These are phyloP conservation scores for Spongilla lacustris DNA, from an alignment of 37 sponge, comb jelly and placozoan species.

Conservation along the genomic window DNA sequence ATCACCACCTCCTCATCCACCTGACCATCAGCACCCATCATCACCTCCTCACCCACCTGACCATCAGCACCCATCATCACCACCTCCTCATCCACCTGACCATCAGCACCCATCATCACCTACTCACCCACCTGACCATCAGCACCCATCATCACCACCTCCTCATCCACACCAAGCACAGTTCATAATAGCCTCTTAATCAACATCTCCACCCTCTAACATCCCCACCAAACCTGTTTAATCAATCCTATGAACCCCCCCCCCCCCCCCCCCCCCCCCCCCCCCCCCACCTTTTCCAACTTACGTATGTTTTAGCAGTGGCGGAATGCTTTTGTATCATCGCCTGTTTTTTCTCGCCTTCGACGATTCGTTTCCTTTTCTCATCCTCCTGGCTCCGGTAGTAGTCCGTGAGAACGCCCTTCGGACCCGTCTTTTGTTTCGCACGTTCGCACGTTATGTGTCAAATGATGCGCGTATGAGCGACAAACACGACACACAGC, in stretches of 20 bases:
- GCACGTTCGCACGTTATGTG: background rate
- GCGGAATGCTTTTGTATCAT: conserved; percentile 44
- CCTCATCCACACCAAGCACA: background rate
- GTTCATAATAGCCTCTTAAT: too few species aligned
- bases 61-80: background rate
- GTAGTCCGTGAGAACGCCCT: conserved; percentile 79
- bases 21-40: background rate
- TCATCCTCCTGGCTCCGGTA: conserved; percentile 36
- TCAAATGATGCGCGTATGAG: background rate
- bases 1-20: background rate
- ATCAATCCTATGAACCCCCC: background rate
- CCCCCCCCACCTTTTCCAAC: background rate
- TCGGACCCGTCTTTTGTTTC: conserved; percentile 66
- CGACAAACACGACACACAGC: too few species aligned
- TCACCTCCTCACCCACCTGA: background rate
- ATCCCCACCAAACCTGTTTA: too few species aligned
- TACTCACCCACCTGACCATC: background rate
- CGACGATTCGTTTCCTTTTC: conserved; percentile 5
- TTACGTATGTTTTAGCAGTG: conserved; percentile 33
- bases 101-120: background rate
- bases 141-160: background rate
- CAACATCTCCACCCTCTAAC: too few species aligned
- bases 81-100: background rate
- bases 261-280: background rate
- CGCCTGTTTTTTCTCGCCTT: conserved; percentile 28